phyloP scores from a whole-genome alignment of 2,113 vertebrate genomes.

The Falco punctatus region DNA sequence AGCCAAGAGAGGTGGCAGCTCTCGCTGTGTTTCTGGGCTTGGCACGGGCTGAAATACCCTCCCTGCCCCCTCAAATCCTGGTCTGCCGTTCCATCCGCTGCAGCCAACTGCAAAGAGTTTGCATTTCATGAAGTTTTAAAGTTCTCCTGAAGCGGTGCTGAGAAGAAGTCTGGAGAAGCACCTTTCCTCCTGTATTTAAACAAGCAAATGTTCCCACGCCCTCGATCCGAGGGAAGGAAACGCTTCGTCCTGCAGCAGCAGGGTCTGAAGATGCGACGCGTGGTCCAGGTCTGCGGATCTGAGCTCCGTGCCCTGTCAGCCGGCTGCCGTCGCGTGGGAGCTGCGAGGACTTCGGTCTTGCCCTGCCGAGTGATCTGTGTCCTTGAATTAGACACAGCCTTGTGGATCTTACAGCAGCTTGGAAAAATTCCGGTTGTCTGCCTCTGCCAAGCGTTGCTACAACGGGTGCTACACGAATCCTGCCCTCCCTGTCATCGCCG shows the following conservation, averaged over 20 bases:
- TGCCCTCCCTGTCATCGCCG: neutral
- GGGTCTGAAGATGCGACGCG: rapidly evolving
- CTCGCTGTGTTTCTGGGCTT: neutral
- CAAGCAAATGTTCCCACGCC: rapidly evolving
- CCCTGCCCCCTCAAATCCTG: neutral
- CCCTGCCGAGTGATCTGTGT: neutral
- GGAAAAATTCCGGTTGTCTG: neutral
- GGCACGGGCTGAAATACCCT: neutral
- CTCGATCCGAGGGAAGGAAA: rapidly evolving
- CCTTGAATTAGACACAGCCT: neutral
- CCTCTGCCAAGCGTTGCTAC: neutral
- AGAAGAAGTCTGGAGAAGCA: neutral
- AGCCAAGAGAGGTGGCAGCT: neutral
- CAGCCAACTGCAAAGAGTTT: neutral
- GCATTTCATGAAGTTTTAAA: neutral
- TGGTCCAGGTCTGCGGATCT: neutral
- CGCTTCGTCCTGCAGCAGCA: rapidly evolving
- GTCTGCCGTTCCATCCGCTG: neutral
- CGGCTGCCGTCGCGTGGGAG: neutral
- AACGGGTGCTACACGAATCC: neutral
- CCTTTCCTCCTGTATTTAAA: neutral
- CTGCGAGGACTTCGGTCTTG: neutral
- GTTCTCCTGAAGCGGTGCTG: neutral
- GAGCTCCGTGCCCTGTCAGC: neutral
- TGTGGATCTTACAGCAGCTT: neutral